Evolutionary conservation across 2,113 vertebrate genomes (phyloP).

Genomic region (Taxidea taxus): DNA sequence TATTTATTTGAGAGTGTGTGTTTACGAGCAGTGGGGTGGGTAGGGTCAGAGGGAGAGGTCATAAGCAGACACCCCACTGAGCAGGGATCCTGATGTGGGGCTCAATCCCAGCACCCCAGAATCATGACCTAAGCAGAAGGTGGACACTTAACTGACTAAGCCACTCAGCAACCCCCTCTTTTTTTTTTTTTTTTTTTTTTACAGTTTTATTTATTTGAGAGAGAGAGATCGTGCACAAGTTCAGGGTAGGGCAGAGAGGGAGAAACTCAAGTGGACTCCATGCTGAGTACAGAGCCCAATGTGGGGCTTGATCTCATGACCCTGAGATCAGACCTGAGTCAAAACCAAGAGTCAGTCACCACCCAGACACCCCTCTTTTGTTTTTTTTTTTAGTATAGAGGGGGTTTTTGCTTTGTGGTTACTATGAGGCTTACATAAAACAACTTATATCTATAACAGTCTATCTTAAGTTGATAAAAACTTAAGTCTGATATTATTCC

Average conservation of each 20-base stretch:
- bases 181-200: not conserved
- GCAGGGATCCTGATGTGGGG: not conserved
- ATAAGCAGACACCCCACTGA: not conserved
- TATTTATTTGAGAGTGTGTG: not conserved
- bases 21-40: not conserved
- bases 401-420: not conserved
- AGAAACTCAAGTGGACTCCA: not conserved
- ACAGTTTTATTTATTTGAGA: not conserved
- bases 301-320: not conserved
- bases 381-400: not conserved
- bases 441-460: not conserved
- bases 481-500: not conserved
- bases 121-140: not conserved
- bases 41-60: not conserved
- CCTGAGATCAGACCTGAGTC: not conserved
- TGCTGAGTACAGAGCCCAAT: not conserved
- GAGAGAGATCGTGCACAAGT: not conserved
- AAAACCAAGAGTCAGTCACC: not conserved
- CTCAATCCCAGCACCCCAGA: not conserved
- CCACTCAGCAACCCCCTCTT: not conserved
- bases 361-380: not conserved
- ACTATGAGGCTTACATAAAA: not conserved
- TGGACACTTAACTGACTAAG: not conserved
- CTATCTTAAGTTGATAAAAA: not conserved
- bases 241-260: not conserved